These are phyloP conservation scores for Leucosticte australis DNA, from an alignment of 2,113 vertebrate genomes.

Conservation along the genomic window DNA sequence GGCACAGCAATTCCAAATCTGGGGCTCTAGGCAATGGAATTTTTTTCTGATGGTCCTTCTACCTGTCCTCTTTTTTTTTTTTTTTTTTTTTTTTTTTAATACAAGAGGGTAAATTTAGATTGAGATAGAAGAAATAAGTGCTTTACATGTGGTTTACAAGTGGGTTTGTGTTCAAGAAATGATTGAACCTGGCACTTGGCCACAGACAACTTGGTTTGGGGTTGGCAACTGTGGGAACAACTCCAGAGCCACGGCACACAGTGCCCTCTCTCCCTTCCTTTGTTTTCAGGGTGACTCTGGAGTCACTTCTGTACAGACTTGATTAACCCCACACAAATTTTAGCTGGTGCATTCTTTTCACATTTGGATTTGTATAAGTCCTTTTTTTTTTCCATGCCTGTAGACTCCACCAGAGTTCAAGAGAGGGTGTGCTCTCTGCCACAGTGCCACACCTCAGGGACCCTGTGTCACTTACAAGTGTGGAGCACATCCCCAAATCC, in stretches of 20 bases:
- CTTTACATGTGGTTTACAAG: background rate
- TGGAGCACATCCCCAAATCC: background rate
- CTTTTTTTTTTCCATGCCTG: accelerated
- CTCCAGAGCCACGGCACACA: background rate
- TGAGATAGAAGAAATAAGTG: background rate
- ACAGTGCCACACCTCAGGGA: background rate
- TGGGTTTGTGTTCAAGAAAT: background rate
- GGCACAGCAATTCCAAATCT: background rate
- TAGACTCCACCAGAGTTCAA: background rate
- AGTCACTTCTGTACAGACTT: background rate
- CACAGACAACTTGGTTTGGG: background rate
- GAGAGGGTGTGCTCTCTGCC: accelerated
- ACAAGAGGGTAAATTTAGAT: background rate
- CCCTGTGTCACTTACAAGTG: background rate
- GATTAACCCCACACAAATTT: background rate
- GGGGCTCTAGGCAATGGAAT: background rate
- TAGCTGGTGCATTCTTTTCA: background rate
- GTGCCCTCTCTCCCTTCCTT: background rate
- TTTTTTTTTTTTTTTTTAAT: background rate
- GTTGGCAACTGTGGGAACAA: background rate
- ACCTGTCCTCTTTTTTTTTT: accelerated
- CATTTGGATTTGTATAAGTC: background rate
- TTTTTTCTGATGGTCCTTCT: background rate
- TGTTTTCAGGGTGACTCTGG: background rate
- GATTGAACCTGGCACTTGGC: accelerated